These are phyloP conservation scores for Apodemia hepburni DNA, from an alignment of 2,888 invertebrate species.

Conservation along the genomic window DNA sequence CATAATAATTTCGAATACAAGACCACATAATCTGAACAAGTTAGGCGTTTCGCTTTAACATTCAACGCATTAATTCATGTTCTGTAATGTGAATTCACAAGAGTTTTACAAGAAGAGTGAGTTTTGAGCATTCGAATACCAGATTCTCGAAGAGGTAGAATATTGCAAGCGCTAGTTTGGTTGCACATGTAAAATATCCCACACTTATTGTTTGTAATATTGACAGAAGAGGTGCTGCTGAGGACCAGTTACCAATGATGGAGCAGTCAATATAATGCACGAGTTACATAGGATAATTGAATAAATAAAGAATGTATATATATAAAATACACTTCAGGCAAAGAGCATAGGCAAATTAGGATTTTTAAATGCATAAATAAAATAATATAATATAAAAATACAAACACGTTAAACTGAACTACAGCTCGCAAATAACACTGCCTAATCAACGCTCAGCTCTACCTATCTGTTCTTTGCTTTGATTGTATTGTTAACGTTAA, in stretches of 20 bases:
- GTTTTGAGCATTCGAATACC: slow-evolving; percentile 37
- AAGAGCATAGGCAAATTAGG: slow-evolving; percentile 59
- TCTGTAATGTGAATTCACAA: background rate
- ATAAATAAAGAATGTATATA: slow-evolving; percentile 41
- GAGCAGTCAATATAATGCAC: slow-evolving; percentile 63
- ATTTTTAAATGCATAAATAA: slow-evolving; percentile 23
- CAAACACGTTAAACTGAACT: slow-evolving; percentile 48
- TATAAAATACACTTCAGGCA: slow-evolving; percentile 43
- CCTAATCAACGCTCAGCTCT: slow-evolving; percentile 74
- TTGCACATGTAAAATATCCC: slow-evolving; percentile 67
- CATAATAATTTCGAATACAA: background rate
- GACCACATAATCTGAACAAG: background rate
- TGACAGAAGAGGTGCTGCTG: slow-evolving; percentile 69
- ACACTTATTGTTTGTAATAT: slow-evolving; percentile 54
- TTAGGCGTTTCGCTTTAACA: background rate
- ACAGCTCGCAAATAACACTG: slow-evolving; percentile 75
- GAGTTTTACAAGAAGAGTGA: slow-evolving; percentile 14
- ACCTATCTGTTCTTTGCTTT: slow-evolving; percentile 65
- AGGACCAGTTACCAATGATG: slow-evolving; percentile 69
- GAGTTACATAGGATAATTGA: slow-evolving; percentile 41
- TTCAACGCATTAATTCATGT: background rate
- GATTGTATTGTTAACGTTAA: slow-evolving; percentile 54
- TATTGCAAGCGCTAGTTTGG: slow-evolving; percentile 58
- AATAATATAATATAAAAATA: slow-evolving; percentile 33
- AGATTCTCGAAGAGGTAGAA: slow-evolving; percentile 52